Evolutionary conservation across 2,888 invertebrate genomes (phyloP), one percentile per base, ranked within the genome.

Genomic region (Cantharis lateralis): DNA sequence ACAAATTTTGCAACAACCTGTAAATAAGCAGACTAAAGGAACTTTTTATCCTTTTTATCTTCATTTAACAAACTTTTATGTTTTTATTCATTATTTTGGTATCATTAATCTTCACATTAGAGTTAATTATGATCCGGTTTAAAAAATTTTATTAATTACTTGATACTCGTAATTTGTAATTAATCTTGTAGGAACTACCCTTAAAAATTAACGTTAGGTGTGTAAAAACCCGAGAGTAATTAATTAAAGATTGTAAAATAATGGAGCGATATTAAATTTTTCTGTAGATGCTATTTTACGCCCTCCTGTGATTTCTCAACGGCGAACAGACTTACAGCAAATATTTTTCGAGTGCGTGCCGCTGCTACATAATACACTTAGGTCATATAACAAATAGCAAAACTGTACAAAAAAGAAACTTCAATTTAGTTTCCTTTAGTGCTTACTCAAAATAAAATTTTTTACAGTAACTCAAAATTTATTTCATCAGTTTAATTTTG

Each of bases 321-420:
- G 64, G 64, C 24, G 64, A 66, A 20, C n/a, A 66, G 24, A 18
- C 20, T 9, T 66, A 24, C n/a, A 66, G 64, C 15, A 66, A 20
- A 66, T 66, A 66, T 66, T 66, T 24, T 66, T 66, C 24, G 18
- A 18, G 64, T 66, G 64, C 64, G 64, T 66, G 64, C 64, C 16
- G 18, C 20, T 24, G 64, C 64, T 66, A 18, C 64, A 66, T 66
- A 66, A 66, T 66, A 66, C 64, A 66, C 64, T 66, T 66, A 66
- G 20, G 18, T 24, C 24, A 66, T 66, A 66, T 20, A 20, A 66
- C 20, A 66, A 66, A 66, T 66, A 11, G 64, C 64, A 66, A 66
- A 66, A 20, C 18, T 18, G 20, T 24, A 66, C 20, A 20, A 66
- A 18, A 18, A 66, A n/a, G 64, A 66, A 24, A 66, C 13, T n/a